These are phyloP conservation scores for Xyliphius kryptos DNA, from an alignment of 2,113 vertebrate species.

Conservation along the genomic window DNA sequence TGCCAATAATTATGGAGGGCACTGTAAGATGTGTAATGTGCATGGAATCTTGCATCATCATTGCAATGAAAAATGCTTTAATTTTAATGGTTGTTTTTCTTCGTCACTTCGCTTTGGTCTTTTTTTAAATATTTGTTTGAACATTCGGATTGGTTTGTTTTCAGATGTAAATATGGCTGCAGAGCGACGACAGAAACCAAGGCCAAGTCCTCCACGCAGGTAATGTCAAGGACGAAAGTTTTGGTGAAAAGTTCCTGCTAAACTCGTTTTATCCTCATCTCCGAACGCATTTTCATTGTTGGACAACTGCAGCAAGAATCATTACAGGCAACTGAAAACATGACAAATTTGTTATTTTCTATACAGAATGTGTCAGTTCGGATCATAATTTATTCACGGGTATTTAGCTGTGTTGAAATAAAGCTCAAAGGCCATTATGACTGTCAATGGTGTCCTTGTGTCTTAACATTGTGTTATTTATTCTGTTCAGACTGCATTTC, in stretches of 20 bases:
- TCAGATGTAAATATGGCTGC: constrained; percentile 99
- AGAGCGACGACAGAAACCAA: constrained; percentile 95
- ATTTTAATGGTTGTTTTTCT: no score
- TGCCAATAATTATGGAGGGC: no score
- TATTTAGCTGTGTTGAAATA: constrained; percentile 53
- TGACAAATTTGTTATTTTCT: not conserved
- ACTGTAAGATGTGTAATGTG: no score
- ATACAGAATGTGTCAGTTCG: constrained; percentile 10
- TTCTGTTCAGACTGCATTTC: constrained; percentile 21
- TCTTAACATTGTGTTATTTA: constrained; percentile 48
- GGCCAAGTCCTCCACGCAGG: constrained; percentile 97
- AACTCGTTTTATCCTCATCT: constrained; percentile 9
- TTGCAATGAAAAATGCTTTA: no score
- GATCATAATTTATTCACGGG: constrained; percentile 14
- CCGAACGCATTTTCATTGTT: constrained; percentile 21
- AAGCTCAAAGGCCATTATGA: constrained; percentile 49
- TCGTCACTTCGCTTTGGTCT: constrained; percentile 24
- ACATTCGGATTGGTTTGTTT: constrained; percentile 99
- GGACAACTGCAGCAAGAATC: not conserved
- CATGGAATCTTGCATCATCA: no score
- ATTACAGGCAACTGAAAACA: constrained; percentile 12
- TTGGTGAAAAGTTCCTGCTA: constrained; percentile 44
- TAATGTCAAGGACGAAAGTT: constrained; percentile 76
- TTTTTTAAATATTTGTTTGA: constrained; percentile 68
- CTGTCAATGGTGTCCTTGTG: constrained; percentile 55